Evolutionary conservation across 2,113 vertebrate species (phyloP).

Genomic region (Rana temporaria): DNA sequence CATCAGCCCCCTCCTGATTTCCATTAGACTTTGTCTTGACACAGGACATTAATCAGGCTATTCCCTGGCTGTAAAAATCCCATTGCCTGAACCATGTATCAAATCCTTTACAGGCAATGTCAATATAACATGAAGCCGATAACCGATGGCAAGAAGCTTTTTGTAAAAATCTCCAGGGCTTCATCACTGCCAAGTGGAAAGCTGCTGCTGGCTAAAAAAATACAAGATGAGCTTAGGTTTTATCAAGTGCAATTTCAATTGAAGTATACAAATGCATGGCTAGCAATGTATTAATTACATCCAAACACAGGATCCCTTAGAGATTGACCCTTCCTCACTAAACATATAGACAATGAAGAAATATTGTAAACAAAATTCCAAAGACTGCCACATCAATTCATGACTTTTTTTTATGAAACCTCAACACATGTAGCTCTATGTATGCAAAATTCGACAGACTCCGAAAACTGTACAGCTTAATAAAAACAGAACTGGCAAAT

Average conservation of each 20-base stretch:
- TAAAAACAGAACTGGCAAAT: background rate
- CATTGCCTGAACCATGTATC: slow-evolving; percentile 48
- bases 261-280: slow-evolving; percentile 19
- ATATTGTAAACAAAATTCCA: slow-evolving; percentile 16
- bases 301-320: background rate
- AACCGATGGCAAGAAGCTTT: slow-evolving; percentile 50
- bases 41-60: slow-evolving; percentile 55
- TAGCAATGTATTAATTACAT: slow-evolving; percentile 3
- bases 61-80: slow-evolving; percentile 53
- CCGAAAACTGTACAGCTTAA: background rate
- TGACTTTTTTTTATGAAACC: slow-evolving; percentile 8
- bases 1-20: slow-evolving; percentile 39
- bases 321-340: background rate
- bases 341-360: slow-evolving; percentile 1
- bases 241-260: slow-evolving; percentile 18
- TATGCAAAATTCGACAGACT: background rate
- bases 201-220: slow-evolving; percentile 18
- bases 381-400: background rate
- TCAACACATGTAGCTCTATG: background rate
- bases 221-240: background rate
- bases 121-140: slow-evolving; percentile 52
- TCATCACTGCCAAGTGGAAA: slow-evolving; percentile 27
- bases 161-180: slow-evolving; percentile 37
- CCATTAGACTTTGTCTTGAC: slow-evolving; percentile 53
- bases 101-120: slow-evolving; percentile 54